Conservation (phyloP, 2,888 invertebrate genomes). For the Synergus itoensis region DNA sequence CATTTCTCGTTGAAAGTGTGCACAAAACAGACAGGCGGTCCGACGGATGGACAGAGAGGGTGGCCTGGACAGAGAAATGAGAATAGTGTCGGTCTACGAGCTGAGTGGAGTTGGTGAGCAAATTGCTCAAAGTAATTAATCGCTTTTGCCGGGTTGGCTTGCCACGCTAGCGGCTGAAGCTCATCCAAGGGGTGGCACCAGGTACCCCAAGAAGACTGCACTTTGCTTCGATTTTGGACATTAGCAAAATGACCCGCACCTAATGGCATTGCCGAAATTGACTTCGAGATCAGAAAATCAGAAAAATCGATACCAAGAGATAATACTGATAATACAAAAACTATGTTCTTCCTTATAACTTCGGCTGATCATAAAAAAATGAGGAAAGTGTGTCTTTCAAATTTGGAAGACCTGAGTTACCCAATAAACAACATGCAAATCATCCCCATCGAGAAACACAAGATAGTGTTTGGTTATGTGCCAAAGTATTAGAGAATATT, state of each 20-base stretch:
- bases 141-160: conserved; percentile 76
- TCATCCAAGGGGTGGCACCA: conserved; percentile 73
- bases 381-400: background rate
- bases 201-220: conserved; percentile 59
- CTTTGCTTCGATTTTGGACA: conserved; percentile 39
- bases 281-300: background rate
- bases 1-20: conserved; percentile 43
- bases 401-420: background rate
- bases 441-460: conserved; percentile 14
- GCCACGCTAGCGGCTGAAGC: conserved; percentile 73
- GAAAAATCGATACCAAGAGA: background rate
- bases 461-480: conserved; percentile 47
- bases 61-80: conserved; percentile 73
- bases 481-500: conserved; percentile 57
- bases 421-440: conserved; percentile 10
- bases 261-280: conserved; percentile 32
- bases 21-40: conserved; percentile 51
- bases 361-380: background rate
- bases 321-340: no score
- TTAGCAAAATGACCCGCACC: conserved; percentile 32
- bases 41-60: conserved; percentile 55
- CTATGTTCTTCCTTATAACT: no score
- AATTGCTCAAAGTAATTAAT: conserved; percentile 78
- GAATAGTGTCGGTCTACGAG: conserved; percentile 77
- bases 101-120: conserved; percentile 77